Evolutionary conservation across 2,888 invertebrate species (phyloP).

Genomic region (Atherix ibis): DNA sequence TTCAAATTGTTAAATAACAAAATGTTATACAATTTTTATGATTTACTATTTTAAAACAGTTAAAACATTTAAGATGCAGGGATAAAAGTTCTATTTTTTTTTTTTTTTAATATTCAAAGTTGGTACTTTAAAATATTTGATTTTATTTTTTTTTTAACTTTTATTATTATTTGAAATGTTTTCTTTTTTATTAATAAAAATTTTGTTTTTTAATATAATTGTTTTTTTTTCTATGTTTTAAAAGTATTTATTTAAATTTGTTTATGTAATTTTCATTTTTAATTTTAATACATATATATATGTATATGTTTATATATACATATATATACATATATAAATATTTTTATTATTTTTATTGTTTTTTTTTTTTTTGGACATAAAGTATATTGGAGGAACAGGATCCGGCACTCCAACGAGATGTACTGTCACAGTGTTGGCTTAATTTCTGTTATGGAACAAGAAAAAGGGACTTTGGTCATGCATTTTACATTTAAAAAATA

Average conservation of each 20-base stretch:
- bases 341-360: too few species aligned
- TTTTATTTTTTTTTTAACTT: too few species aligned
- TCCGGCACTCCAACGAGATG: conserved; percentile 24
- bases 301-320: neutral
- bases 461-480: conserved; percentile 13
- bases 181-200: too few species aligned
- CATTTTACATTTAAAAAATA: conserved; percentile 4
- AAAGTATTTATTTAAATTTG: neutral
- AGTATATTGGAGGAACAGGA: conserved; percentile 14
- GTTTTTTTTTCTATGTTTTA: conserved; percentile 8
- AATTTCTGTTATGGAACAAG: conserved; percentile 25
- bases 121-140: too few species aligned
- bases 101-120: too few species aligned
- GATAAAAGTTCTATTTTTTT: too few species aligned
- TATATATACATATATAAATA: too few species aligned
- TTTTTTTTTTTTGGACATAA: conserved; percentile 5
- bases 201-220: conserved; percentile 5
- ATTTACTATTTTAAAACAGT: too few species aligned
- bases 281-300: neutral
- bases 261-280: neutral
- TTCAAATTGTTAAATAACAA: too few species aligned
- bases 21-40: too few species aligned
- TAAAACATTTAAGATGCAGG: too few species aligned
- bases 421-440: conserved; percentile 19
- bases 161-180: too few species aligned